Conservation (phyloP, 2,888 invertebrate species). For the Hemicrepidius hirtus region DNA sequence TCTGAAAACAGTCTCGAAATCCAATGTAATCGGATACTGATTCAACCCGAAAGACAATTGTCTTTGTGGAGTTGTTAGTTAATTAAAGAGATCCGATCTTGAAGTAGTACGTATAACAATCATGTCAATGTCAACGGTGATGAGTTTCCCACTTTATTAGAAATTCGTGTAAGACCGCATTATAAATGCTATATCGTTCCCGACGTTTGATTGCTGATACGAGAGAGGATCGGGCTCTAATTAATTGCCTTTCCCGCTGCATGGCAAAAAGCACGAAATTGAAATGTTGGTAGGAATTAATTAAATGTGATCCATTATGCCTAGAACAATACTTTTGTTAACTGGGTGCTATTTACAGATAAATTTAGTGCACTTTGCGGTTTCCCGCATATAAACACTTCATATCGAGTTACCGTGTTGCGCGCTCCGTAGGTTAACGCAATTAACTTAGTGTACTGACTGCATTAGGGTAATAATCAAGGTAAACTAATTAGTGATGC, state of each 20-base stretch:
- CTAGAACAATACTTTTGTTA: slow-evolving; percentile 14
- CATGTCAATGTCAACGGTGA: background rate
- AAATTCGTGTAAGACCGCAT: background rate
- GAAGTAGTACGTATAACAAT: background rate
- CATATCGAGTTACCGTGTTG: slow-evolving; percentile 44
- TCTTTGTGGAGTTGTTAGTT: background rate
- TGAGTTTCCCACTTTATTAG: background rate
- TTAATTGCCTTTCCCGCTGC: background rate
- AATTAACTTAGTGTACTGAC: slow-evolving; percentile 48
- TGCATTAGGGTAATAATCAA: slow-evolving; percentile 48
- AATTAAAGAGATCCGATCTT: slow-evolving; percentile 28
- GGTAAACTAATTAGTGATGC: slow-evolving; percentile 44
- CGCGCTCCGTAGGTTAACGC: slow-evolving; percentile 40
- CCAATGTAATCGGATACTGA: slow-evolving; percentile 5
- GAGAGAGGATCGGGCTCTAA: background rate
- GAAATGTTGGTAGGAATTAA: no score
- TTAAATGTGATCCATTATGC: no score
- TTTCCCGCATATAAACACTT: slow-evolving; percentile 37
- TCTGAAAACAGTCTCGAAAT: background rate
- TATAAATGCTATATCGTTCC: background rate
- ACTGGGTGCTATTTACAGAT: slow-evolving; percentile 15
- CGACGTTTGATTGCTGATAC: background rate
- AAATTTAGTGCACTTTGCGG: slow-evolving; percentile 37
- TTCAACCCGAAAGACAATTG: slow-evolving; percentile 11
- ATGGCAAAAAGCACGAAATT: background rate